Conservation (phyloP, 2,797 vertebrate genomes). For the Takifugu ocellatus region DNA sequence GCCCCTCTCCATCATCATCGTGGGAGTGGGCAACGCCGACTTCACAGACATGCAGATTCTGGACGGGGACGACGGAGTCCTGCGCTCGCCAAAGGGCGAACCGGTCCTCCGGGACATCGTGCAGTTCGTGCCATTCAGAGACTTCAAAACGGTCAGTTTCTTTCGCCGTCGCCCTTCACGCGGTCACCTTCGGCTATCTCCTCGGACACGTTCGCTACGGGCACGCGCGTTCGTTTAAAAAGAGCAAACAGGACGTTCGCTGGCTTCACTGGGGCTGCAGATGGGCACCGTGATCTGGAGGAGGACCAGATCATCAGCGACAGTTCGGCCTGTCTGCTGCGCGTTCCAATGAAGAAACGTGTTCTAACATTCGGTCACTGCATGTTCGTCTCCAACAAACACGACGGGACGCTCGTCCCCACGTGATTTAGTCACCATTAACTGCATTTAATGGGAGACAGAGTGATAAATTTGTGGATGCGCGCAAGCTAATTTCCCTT, state of each 20-base stretch:
- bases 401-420: no score
- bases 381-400: no score
- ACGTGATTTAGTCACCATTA: no score
- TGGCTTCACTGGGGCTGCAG: conserved; percentile 42
- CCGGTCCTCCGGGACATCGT: conserved; percentile 91
- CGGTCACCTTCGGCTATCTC: conserved; percentile 13
- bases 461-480: no score
- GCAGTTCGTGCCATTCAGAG: conserved; percentile 93
- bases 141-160: conserved; percentile 91
- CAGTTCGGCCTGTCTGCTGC: conserved; percentile 1
- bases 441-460: no score
- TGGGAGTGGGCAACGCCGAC: conserved; percentile 92
- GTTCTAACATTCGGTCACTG: no score
- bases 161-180: conserved; percentile 22
- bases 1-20: conserved; percentile 94
- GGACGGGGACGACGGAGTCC: conserved; percentile 86
- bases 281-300: conserved; percentile 37
- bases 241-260: conserved; percentile 33
- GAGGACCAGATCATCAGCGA: conserved; percentile 32
- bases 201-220: conserved; percentile 8
- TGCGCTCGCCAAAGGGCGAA: conserved; percentile 88
- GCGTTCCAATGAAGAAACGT: no score
- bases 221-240: conserved; percentile 16
- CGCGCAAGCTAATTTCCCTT: no score
- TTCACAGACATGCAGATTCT: conserved; percentile 97